Conservation (phyloP, 2,797 vertebrate genomes). For the Streptopelia turtur region DNA sequence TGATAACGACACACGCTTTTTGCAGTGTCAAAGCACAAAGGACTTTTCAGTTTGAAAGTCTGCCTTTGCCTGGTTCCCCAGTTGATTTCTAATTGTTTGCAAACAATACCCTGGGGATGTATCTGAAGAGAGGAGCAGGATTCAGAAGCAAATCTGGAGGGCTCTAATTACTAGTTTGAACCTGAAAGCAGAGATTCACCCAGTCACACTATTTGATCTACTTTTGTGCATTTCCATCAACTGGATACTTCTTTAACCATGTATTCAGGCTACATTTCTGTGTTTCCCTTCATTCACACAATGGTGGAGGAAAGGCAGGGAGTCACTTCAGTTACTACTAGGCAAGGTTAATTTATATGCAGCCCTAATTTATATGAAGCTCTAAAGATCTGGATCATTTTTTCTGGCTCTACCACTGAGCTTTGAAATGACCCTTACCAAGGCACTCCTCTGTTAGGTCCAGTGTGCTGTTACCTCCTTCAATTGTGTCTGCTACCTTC, state of each 20-base stretch:
- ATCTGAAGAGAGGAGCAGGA: neutral
- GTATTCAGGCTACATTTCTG: neutral
- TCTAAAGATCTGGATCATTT: neutral
- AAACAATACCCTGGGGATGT: neutral
- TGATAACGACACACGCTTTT: neutral
- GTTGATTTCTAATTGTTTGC: neutral
- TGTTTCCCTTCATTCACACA: neutral
- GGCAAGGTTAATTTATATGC: neutral
- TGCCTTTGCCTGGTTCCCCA: neutral
- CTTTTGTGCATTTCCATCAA: neutral
- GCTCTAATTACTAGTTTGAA: neutral
- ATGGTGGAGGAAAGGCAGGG: neutral
- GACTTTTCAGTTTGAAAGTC: neutral
- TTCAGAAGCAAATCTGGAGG: neutral
- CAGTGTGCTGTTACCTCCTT: neutral
- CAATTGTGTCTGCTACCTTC: neutral
- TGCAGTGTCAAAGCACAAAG: neutral
- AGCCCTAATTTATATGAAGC: neutral
- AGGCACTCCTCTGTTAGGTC: neutral
- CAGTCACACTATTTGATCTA: neutral
- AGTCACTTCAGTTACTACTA: neutral
- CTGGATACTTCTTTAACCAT: accelerated
- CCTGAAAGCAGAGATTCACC: neutral
- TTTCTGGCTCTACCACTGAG: neutral
- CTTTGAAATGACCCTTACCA: neutral